Evolutionary conservation across 2,113 vertebrate genomes (phyloP).

Genomic region (Acanthochromis polyacanthus): DNA sequence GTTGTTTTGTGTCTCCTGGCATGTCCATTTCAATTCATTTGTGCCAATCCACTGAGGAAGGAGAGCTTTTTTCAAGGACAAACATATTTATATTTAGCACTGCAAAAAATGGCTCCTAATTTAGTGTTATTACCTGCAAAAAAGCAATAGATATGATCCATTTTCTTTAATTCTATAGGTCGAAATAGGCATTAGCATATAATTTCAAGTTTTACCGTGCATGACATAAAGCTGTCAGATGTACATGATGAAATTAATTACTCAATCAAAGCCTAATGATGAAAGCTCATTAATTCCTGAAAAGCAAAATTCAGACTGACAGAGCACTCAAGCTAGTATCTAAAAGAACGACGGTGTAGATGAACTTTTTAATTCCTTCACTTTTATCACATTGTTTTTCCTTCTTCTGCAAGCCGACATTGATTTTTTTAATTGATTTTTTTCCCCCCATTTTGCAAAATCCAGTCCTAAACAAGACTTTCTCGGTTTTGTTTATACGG

Average conservation of each 20-base stretch:
- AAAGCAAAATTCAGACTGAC: slow-evolving; percentile 61
- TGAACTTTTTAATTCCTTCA: neutral
- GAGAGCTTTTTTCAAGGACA: neutral
- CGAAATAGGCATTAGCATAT: slow-evolving; percentile 36
- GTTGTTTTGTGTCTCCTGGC: neutral
- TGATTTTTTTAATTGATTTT: too few species aligned
- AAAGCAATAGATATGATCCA: slow-evolving; percentile 33
- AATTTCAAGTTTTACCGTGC: slow-evolving; percentile 74
- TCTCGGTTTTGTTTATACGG: too few species aligned
- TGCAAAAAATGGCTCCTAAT: slow-evolving; percentile 2
- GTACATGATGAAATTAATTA: slow-evolving; percentile 72
- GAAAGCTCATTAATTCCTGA: slow-evolving; percentile 69
- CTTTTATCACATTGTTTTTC: neutral
- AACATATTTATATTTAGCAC: neutral
- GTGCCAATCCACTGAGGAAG: neutral
- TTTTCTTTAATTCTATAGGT: neutral
- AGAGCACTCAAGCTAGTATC: slow-evolving; percentile 29
- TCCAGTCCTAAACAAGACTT: too few species aligned
- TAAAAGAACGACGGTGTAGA: slow-evolving; percentile 1
- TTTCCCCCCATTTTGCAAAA: too few species aligned
- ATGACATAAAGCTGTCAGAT: slow-evolving; percentile 79
- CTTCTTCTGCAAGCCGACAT: neutral
- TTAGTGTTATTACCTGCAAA: neutral
- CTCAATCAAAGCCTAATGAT: slow-evolving; percentile 73
- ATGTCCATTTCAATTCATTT: slow-evolving; percentile 16